Conservation (phyloP, 2,797 vertebrate genomes). For the Limnodromus scolopaceus region DNA sequence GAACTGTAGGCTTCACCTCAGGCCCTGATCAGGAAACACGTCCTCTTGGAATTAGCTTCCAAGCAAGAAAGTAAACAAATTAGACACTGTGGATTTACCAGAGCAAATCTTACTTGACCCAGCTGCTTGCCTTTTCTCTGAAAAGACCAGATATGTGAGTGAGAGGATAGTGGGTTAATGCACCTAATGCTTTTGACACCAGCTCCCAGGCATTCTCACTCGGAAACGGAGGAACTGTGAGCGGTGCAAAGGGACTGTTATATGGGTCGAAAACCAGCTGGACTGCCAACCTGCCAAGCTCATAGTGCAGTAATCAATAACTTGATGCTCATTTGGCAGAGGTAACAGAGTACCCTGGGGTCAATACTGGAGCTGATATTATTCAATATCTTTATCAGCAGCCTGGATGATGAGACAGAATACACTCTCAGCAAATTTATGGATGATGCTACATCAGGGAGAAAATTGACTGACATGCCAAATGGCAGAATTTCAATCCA, state of each 20-base stretch:
- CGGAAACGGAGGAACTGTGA: neutral
- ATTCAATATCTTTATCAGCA: slow-evolving; percentile 30
- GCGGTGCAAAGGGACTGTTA: neutral
- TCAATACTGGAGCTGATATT: slow-evolving; percentile 7
- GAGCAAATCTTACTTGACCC: neutral
- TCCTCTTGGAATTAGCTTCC: neutral
- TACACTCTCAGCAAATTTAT: slow-evolving; percentile 32
- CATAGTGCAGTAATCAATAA: slow-evolving; percentile 17
- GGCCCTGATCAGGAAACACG: neutral
- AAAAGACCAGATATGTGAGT: neutral
- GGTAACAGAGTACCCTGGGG: neutral
- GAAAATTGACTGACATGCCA: slow-evolving; percentile 8
- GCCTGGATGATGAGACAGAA: neutral
- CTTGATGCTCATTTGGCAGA: slow-evolving; percentile 47
- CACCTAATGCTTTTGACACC: neutral
- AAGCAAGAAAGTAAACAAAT: neutral
- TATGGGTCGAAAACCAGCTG: neutral
- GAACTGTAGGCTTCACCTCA: neutral
- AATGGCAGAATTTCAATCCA: slow-evolving; percentile 10
- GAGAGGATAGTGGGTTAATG: neutral
- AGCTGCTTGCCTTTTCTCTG: neutral
- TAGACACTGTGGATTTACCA: neutral
- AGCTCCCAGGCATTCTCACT: neutral
- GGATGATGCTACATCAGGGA: neutral
- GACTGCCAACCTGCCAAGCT: slow-evolving; percentile 24